Conservation (phyloP, 2,113 vertebrate species). For the Mobula hypostoma region DNA sequence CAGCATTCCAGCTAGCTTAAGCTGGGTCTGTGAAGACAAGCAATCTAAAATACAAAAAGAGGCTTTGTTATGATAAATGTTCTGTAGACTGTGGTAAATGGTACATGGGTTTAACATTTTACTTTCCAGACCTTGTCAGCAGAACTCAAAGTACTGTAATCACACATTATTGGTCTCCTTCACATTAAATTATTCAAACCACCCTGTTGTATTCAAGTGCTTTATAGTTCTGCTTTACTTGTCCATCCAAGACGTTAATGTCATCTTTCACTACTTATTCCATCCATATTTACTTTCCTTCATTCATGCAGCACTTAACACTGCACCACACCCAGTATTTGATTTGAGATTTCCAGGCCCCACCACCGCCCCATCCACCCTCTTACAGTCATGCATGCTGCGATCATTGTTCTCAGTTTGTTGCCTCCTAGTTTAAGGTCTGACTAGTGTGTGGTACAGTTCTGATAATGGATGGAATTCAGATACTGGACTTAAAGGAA, state of each 20-base stretch:
- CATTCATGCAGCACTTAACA: neutral
- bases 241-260: neutral
- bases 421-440: neutral
- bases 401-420: neutral
- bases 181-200: neutral
- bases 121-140: too few relatives aligned
- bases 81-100: neutral
- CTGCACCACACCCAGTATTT: neutral
- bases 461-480: neutral
- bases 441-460: neutral
- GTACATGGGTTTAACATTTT: neutral
- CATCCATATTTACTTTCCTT: neutral
- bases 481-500: neutral
- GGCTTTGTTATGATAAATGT: neutral
- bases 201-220: neutral
- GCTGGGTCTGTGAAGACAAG: constrained; percentile 74
- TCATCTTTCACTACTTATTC: too few relatives aligned
- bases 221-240: too few relatives aligned
- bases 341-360: neutral
- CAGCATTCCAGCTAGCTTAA: constrained; percentile 90
- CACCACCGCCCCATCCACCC: too few relatives aligned
- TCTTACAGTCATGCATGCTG: neutral
- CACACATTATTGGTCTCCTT: neutral
- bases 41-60: constrained; percentile 67
- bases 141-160: neutral